Conservation (phyloP, 2,888 invertebrate genomes). For the Parasteatoda lunata region DNA sequence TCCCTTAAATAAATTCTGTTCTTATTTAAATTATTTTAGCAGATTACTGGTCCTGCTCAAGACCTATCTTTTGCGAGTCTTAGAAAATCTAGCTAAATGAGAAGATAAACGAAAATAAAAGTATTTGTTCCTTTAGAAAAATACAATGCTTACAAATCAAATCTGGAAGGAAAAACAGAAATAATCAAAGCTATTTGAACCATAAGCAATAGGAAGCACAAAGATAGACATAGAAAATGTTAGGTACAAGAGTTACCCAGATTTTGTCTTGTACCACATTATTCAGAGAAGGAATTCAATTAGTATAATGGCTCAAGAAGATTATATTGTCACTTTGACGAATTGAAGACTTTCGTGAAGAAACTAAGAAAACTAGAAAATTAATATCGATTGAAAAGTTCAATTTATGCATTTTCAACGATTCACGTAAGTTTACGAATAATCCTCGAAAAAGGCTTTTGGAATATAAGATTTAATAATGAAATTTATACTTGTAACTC, state of each 20-base stretch:
- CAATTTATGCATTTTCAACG: slow-evolving; percentile 9
- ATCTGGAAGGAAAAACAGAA: too few species aligned
- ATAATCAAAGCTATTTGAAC: not conserved
- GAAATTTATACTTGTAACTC: too few species aligned
- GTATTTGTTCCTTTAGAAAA: too few species aligned
- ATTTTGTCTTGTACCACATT: slow-evolving; percentile 9
- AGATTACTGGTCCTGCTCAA: too few species aligned
- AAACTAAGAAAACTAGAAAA: slow-evolving; percentile 11
- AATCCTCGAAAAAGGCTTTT: not conserved
- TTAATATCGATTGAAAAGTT: slow-evolving; percentile 42
- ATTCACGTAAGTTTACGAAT: not conserved
- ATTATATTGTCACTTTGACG: slow-evolving; percentile 50
- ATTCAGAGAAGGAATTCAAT: slow-evolving; percentile 50
- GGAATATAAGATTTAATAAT: too few species aligned
- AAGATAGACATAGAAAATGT: not conserved
- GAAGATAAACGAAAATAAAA: too few species aligned
- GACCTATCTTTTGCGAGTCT: too few species aligned
- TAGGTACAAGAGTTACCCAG: slow-evolving; percentile 5
- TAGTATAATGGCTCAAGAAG: slow-evolving; percentile 47
- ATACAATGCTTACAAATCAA: too few species aligned
- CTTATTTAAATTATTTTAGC: too few species aligned
- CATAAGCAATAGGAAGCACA: slow-evolving; percentile 14
- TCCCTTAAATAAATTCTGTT: too few species aligned
- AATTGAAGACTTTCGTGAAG: slow-evolving; percentile 22
- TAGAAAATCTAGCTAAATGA: too few species aligned